Base-by-base conservation (phyloP, 30 jellyfish, hydroid and myxozoan genomes). In the Turritopsis dohrnii region DNA sequence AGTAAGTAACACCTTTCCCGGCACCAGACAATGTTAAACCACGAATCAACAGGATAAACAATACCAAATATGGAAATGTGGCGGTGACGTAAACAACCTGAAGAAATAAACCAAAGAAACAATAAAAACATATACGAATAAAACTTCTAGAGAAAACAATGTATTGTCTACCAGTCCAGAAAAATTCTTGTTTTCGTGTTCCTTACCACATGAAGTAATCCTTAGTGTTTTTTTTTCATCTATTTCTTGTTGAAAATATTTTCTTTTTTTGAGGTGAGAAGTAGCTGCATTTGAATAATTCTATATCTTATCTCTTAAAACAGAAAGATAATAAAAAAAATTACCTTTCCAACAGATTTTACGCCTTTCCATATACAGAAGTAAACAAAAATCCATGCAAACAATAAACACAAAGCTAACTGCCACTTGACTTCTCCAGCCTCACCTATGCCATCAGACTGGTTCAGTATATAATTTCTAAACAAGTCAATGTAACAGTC, bases 291-390 rank as follows among this genome's bases (percentile, higher is more conserved):
- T n/a, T n/a, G n/a, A n/a, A n/a, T n/a, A n/a, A n/a, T n/a, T n/a
- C n/a, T n/a, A n/a, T n/a, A n/a, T n/a, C n/a, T n/a, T n/a, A n/a
- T n/a, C n/a, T n/a, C n/a, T n/a, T n/a, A n/a, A n/a, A n/a, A n/a
- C n/a, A n/a, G n/a, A n/a, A n/a, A n/a, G n/a, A n/a, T n/a, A n/a
- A n/a, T n/a, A n/a, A n/a, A n/a, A n/a, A n/a, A n/a, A n/a, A n/a
- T n/a, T 23, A 90, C 97, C 94, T 90, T 90, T 86, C 97, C 97
- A 76, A 94, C 97, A 22, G 96, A 82, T 76, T 90, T 85, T 28
- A 90, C 95, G 5, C 97, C 97, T 75, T 90, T 90, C 94, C 97
- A 90, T 90, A 90, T 86, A 81, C 97, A 90, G 81, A 90, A 87
- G 79, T 90, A 90, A 18, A 90, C 97, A 24, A 90, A 90, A n/a